Evolutionary conservation across 2,113 vertebrate species (phyloP).

Genomic region (Egretta garzetta): DNA sequence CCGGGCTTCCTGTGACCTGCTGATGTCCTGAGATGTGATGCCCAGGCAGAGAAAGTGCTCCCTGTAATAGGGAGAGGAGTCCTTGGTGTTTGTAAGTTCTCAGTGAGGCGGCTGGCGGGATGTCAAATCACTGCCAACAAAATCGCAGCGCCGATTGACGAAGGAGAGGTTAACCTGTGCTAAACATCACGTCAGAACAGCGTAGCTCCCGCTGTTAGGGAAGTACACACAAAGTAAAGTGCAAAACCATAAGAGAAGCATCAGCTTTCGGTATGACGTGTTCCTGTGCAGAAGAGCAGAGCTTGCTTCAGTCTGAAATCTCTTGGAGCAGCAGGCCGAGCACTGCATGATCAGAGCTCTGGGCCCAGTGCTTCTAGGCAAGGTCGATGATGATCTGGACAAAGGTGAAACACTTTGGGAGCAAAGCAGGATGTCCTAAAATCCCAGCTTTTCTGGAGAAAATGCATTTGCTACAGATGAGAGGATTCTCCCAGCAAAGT

Average conservation of each 20-base stretch:
- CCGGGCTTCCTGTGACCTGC: background rate
- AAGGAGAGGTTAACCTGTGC: background rate
- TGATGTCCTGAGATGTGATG: fast-evolving
- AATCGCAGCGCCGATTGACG: background rate
- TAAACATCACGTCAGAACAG: background rate
- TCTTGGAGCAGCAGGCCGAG: background rate
- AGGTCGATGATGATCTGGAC: background rate
- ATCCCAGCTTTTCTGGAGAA: background rate
- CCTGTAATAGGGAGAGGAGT: background rate
- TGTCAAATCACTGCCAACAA: background rate
- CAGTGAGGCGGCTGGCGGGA: background rate
- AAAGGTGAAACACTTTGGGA: background rate
- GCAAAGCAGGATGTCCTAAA: background rate
- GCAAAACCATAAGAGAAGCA: fast-evolving
- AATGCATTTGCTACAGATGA: background rate
- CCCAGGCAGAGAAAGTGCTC: background rate
- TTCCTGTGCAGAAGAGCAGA: background rate
- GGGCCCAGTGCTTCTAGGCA: background rate
- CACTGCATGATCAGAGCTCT: background rate
- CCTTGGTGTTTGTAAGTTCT: background rate
- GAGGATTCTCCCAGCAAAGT: background rate
- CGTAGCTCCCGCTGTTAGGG: fast-evolving
- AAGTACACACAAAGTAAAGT: fast-evolving
- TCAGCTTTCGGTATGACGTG: background rate
- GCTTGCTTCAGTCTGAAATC: background rate